phyloP scores from a whole-genome alignment of 2,888 invertebrate genomes.

The Dryadula phaetusa region DNA sequence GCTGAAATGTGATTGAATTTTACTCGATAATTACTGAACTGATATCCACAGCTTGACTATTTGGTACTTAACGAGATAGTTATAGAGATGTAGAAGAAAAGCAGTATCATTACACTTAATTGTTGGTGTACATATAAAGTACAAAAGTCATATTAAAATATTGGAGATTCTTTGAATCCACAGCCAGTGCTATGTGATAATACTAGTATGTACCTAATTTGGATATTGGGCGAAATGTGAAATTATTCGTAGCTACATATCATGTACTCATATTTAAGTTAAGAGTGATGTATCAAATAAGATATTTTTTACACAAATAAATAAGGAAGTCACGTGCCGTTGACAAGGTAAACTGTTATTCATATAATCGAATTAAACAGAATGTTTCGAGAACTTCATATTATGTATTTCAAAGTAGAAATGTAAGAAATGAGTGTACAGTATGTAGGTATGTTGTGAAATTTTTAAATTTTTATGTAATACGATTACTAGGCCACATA shows the following conservation, averaged over 20 bases:
- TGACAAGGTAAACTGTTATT: slow-evolving; percentile 4
- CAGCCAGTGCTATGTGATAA: slow-evolving; percentile 78
- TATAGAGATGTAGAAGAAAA: not conserved
- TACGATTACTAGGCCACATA: slow-evolving; percentile 1
- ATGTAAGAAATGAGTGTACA: not conserved
- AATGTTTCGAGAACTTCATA: slow-evolving; percentile 6
- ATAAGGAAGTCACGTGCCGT: slow-evolving; percentile 7
- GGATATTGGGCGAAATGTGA: slow-evolving; percentile 20
- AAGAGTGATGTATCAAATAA: slow-evolving; percentile 5
- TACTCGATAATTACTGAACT: slow-evolving; percentile 1
- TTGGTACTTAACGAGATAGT: not conserved
- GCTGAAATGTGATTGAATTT: slow-evolving; percentile 2
- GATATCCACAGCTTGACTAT: not conserved
- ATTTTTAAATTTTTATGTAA: slow-evolving; percentile 23
- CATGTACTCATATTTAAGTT: slow-evolving; percentile 18
- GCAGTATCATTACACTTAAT: not conserved
- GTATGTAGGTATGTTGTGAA: slow-evolving; percentile 1
- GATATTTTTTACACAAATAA: not conserved
- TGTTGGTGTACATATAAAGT: slow-evolving; percentile 39
- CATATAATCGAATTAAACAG: slow-evolving; percentile 12
- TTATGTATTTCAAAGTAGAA: slow-evolving; percentile 4
- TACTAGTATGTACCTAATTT: slow-evolving; percentile 49
- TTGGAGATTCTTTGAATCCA: slow-evolving; percentile 61
- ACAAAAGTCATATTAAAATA: slow-evolving; percentile 44
- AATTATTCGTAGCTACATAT: slow-evolving; percentile 23